A percentile compares a stretch with the other conserved stretches of the same genome.
Conservation (phyloP, 2,113 vertebrate genomes). For the Mobula hypostoma region DNA sequence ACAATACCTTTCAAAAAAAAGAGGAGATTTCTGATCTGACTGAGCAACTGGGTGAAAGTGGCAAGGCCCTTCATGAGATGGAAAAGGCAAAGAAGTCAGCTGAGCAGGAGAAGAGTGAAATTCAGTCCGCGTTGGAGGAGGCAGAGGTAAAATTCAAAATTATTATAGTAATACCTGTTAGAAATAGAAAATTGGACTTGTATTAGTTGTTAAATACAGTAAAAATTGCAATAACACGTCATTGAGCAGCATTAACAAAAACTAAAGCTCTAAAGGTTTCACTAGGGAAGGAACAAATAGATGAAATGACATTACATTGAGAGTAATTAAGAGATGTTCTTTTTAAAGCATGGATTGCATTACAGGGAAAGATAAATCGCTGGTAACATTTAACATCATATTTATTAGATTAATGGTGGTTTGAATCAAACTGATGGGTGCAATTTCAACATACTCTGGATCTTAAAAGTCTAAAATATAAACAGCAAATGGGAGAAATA, state of each 20-base stretch:
- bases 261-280: background rate
- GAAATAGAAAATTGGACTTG: background rate
- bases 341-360: background rate
- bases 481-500: no score
- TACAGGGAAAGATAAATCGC: background rate
- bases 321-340: background rate
- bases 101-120: constrained; percentile 49
- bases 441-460: no score
- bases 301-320: no score
- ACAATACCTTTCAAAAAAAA: constrained; percentile 29
- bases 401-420: no score
- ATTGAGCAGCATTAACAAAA: background rate
- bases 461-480: no score
- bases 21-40: constrained; percentile 54
- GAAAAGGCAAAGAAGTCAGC: constrained; percentile 54
- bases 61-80: constrained; percentile 50
- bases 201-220: background rate
- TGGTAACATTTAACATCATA: background rate
- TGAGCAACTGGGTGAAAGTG: constrained; percentile 48
- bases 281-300: background rate
- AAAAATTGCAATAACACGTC: background rate
- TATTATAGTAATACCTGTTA: background rate
- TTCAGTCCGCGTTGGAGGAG: constrained; percentile 50
- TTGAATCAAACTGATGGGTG: background rate
- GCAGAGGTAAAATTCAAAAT: constrained; percentile 40